phyloP scores from a whole-genome alignment of 92 coral and sea anemone species.

The Zoanthus gigantus region DNA sequence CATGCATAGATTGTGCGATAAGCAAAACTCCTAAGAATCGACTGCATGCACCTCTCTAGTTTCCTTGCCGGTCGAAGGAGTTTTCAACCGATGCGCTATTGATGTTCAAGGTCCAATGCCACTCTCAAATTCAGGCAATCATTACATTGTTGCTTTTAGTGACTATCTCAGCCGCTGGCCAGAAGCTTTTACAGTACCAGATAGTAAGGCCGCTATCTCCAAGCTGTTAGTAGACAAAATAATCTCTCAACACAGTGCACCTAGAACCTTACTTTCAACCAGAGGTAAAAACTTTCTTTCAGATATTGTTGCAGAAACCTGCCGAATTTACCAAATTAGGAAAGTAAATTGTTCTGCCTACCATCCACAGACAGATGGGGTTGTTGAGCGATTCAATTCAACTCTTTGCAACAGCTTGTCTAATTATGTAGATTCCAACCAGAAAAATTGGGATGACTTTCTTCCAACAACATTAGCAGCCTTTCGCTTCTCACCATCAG shows the following conservation, averaged over 20 bases:
- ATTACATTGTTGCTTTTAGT: no score
- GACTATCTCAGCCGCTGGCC: constrained; percentile 71
- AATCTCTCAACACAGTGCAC: constrained; percentile 54
- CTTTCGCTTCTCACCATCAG: constrained; percentile 58
- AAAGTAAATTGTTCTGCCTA: no score
- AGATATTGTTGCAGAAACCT: constrained; percentile 40
- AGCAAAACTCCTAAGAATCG: background rate
- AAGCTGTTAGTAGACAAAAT: constrained; percentile 53
- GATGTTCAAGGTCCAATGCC: constrained; percentile 45
- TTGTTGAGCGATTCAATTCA: no score
- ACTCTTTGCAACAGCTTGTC: constrained; percentile 39
- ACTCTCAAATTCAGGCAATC: no score
- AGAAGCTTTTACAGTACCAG: constrained; percentile 38
- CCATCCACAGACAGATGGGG: no score
- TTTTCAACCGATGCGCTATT: constrained; percentile 59
- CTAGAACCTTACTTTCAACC: constrained; percentile 9
- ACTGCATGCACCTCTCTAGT: constrained; percentile 32
- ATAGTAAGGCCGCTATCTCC: constrained; percentile 50
- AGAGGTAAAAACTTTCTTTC: no score
- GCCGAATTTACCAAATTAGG: background rate
- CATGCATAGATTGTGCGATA: constrained; percentile 6
- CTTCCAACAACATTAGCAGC: constrained; percentile 44
- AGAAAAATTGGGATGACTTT: constrained; percentile 63
- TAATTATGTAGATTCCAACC: constrained; percentile 51
- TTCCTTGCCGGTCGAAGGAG: constrained; percentile 52